phyloP scores from a whole-genome alignment of 1,140 invertebrate genomes.

The Euura saliciscinereae region DNA sequence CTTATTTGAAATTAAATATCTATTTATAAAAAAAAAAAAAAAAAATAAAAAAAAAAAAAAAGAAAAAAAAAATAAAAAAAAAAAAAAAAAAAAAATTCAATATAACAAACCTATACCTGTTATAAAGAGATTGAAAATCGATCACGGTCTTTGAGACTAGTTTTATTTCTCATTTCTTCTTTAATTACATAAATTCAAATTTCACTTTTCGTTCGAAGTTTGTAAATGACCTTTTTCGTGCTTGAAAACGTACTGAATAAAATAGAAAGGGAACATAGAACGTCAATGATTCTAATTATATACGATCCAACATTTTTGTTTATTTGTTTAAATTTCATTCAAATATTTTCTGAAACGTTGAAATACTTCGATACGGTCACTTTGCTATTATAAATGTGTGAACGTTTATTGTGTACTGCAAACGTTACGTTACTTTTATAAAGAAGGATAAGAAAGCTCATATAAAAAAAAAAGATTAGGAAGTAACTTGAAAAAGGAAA shows the following conservation, averaged over 20 bases:
- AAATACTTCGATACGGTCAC: not conserved
- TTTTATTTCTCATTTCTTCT: constrained; percentile 5
- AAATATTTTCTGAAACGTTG: not conserved
- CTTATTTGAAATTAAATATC: constrained; percentile 24
- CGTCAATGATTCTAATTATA: too few species aligned
- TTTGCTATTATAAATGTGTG: not conserved
- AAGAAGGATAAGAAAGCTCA: not conserved
- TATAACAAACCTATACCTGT: too few species aligned
- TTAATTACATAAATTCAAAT: not conserved
- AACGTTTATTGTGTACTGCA: not conserved
- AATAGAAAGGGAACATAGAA: too few species aligned
- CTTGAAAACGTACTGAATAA: not conserved
- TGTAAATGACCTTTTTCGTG: not conserved
- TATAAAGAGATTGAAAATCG: constrained; percentile 19
- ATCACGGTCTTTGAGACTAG: constrained; percentile 11
- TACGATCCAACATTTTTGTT: too few species aligned
- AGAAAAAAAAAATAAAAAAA: too few species aligned
- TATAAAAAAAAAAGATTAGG: not conserved
- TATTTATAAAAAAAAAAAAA: constrained; percentile 11
- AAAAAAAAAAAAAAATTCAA: too few species aligned
- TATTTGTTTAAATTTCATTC: too few species aligned
- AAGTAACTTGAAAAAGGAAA: not conserved
- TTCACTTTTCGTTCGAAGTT: not conserved
- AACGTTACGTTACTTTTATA: constrained; percentile 6
- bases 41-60: too few species aligned